Conservation (phyloP, 2,797 vertebrate species). For the Okamejei kenojei region DNA sequence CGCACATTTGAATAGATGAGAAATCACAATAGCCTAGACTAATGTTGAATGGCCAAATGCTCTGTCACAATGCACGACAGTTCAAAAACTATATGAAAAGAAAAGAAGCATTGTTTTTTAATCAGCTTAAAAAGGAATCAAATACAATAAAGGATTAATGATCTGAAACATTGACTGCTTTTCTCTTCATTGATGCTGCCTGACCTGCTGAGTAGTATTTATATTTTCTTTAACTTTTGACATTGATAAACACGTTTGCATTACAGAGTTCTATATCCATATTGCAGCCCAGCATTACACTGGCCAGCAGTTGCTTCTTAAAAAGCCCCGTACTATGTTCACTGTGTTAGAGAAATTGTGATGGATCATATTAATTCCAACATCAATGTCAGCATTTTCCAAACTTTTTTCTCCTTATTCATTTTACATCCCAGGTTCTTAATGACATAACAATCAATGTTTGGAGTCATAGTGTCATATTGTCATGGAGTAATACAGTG, state of each 20-base stretch:
- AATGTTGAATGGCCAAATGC: not conserved
- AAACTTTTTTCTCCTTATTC: not conserved
- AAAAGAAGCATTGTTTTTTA: too few relatives aligned
- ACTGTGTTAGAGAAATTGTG: not conserved
- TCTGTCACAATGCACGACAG: not conserved
- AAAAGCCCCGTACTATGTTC: not conserved
- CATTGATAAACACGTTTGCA: too few relatives aligned
- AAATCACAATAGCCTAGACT: not conserved
- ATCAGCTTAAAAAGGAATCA: too few relatives aligned
- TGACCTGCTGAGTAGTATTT: too few relatives aligned
- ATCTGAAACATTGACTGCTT: too few relatives aligned
- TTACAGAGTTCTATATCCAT: not conserved
- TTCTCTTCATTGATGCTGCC: too few relatives aligned
- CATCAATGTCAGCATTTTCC: not conserved
- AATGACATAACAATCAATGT: not conserved
- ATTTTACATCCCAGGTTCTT: not conserved
- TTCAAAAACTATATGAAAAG: not conserved
- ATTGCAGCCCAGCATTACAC: not conserved
- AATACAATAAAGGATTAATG: too few relatives aligned
- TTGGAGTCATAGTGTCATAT: too few relatives aligned
- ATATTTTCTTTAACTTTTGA: too few relatives aligned
- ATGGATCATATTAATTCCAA: not conserved
- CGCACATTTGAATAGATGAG: not conserved
- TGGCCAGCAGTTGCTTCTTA: not conserved
- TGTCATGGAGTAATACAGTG: too few relatives aligned